Conservation (phyloP, 2,797 vertebrate genomes). For the Halcyon leucocephala region DNA sequence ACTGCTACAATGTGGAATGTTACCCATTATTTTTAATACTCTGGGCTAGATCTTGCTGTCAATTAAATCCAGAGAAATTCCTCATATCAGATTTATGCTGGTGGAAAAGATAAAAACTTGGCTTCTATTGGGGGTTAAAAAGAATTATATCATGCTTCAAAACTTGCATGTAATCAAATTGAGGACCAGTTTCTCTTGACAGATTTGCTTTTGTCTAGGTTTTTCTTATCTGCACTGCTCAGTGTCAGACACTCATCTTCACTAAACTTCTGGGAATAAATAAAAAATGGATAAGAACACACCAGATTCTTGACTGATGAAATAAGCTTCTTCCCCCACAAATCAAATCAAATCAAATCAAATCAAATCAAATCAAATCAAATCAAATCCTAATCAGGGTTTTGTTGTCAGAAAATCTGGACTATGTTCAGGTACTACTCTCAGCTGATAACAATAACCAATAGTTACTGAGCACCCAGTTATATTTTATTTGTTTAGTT, state of each 20-base stretch:
- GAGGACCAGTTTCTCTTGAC: not conserved
- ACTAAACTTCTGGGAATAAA: constrained; percentile 2
- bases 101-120: constrained; percentile 20
- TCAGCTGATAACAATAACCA: constrained; percentile 6
- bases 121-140: constrained; percentile 1
- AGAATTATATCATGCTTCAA: constrained; percentile 1
- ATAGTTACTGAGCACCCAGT: constrained; percentile 63
- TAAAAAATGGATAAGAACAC: constrained; percentile 6
- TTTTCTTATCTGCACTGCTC: not conserved
- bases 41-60: not conserved
- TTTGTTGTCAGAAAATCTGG: constrained; percentile 23
- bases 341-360: not conserved
- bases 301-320: constrained; percentile 20
- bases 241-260: not conserved
- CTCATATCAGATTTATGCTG: constrained; percentile 18
- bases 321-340: not conserved
- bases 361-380: not conserved
- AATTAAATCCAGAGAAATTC: constrained; percentile 6
- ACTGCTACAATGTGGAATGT: constrained; percentile 10
- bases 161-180: constrained; percentile 31
- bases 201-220: not conserved
- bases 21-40: not conserved
- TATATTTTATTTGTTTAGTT: constrained; percentile 26
- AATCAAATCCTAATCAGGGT: not conserved
- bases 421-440: constrained; percentile 7